Conservation (phyloP, 2,113 vertebrate genomes). For the Phrynosoma blainvillii region DNA sequence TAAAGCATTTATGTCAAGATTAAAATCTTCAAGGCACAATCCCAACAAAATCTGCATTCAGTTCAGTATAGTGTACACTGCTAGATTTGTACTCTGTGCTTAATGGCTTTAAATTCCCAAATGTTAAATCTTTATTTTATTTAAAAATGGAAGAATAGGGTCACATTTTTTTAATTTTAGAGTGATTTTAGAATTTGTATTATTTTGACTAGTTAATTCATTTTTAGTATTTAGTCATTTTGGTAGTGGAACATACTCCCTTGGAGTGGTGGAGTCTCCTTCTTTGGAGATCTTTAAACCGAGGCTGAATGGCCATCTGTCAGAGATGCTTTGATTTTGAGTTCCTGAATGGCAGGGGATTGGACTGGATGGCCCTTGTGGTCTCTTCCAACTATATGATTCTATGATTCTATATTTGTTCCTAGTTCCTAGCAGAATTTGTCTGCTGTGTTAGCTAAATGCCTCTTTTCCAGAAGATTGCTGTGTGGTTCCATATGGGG, state of each 20-base stretch:
- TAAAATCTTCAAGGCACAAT: background rate
- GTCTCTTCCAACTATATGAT: no score
- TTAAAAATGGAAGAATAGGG: background rate
- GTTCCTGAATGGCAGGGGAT: no score
- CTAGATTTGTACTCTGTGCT: background rate
- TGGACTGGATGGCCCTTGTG: no score
- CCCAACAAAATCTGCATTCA: background rate
- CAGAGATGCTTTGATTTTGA: no score
- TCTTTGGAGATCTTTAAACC: no score
- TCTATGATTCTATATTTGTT: no score
- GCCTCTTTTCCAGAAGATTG: background rate
- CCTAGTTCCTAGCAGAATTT: no score
- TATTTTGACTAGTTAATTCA: background rate
- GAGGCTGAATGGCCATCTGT: no score
- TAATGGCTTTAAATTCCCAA: background rate
- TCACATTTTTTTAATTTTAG: background rate
- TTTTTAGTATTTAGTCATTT: no score
- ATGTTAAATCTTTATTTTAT: background rate
- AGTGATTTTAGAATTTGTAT: background rate
- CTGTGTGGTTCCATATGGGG: background rate
- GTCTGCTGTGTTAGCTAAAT: no score
- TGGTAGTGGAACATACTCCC: no score
- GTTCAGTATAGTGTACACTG: background rate
- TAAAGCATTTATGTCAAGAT: background rate
- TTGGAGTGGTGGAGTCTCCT: no score